Evolutionary conservation across 2,888 invertebrate genomes (phyloP).

Genomic region (Branchipolynoe longqiensis): DNA sequence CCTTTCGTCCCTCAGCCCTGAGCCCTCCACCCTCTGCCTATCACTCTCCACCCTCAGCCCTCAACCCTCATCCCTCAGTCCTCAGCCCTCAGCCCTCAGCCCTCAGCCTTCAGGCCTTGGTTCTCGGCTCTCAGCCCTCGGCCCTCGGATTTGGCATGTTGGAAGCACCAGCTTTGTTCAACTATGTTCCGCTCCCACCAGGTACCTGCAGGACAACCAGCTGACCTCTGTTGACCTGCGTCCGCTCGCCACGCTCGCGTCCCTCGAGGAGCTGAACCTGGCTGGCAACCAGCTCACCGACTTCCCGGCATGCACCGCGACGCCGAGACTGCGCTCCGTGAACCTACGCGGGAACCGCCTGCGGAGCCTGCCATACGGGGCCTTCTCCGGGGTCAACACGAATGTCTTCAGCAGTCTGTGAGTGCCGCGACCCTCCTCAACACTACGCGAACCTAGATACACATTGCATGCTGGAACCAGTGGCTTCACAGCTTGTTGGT

Average conservation of each 20-base stretch:
- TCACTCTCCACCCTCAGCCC: too few relatives aligned
- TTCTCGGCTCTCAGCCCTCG: too few relatives aligned
- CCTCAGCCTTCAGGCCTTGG: too few relatives aligned
- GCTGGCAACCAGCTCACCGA: constrained; percentile 66
- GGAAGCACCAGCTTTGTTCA: too few relatives aligned
- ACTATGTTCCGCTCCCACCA: too few relatives aligned
- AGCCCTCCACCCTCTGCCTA: too few relatives aligned
- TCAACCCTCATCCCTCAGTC: too few relatives aligned
- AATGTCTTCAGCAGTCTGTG: background rate
- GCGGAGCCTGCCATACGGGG: constrained; percentile 6
- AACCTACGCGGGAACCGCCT: constrained; percentile 58
- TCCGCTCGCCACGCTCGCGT: background rate
- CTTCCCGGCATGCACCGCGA: constrained; percentile 63
- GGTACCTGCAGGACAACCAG: constrained; percentile 29
- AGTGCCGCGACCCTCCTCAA: background rate
- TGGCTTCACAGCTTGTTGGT: too few relatives aligned
- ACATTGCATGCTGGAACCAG: too few relatives aligned
- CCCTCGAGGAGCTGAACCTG: constrained; percentile 64
- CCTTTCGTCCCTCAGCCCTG: too few relatives aligned
- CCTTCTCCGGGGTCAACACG: constrained; percentile 8
- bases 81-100: too few relatives aligned
- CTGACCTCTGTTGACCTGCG: background rate
- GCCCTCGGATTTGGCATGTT: too few relatives aligned
- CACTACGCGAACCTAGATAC: background rate
- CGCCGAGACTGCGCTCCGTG: constrained; percentile 62